phyloP scores from a whole-genome alignment of 1,140 invertebrate genomes.

The Metaphire vulgaris region DNA sequence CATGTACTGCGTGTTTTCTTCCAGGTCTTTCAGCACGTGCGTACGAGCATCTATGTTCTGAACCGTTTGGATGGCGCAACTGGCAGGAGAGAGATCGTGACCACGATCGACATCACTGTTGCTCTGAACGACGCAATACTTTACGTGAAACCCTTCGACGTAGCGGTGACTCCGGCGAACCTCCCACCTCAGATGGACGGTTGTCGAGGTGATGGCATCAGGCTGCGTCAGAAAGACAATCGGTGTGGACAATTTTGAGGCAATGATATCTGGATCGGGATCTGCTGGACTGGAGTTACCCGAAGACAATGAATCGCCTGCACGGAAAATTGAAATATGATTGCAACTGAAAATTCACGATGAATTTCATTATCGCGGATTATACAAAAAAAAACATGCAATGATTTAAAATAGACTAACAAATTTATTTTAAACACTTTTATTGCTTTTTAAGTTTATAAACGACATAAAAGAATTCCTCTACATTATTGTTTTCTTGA shows the following conservation, averaged over 20 bases:
- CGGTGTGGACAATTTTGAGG: conserved; percentile 55
- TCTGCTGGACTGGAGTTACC: conserved; percentile 19
- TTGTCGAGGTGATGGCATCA: conserved; percentile 68
- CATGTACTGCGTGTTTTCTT: conserved; percentile 78
- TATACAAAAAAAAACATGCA: too few relatives aligned
- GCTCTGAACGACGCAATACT: conserved; percentile 70
- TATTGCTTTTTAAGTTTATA: too few relatives aligned
- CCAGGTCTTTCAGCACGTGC: conserved; percentile 65
- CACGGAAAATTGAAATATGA: background rate
- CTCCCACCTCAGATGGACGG: conserved; percentile 54
- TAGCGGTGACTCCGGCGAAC: conserved; percentile 38
- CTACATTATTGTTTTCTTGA: too few relatives aligned
- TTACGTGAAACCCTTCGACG: conserved; percentile 84
- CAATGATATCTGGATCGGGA: conserved; percentile 24
- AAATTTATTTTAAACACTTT: too few relatives aligned
- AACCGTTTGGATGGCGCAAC: conserved; percentile 36
- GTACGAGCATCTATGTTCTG: conserved; percentile 45
- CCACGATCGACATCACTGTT: conserved; percentile 33
- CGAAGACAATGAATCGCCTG: background rate
- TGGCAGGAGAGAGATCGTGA: conserved; percentile 54
- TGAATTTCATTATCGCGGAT: too few relatives aligned
- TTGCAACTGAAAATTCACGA: too few relatives aligned
- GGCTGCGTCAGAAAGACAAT: conserved; percentile 73
- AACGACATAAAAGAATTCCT: too few relatives aligned
- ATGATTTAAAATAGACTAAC: too few relatives aligned